Evolutionary conservation across 2,888 invertebrate genomes (phyloP).

Genomic region (Agapetus fuscipes): DNA sequence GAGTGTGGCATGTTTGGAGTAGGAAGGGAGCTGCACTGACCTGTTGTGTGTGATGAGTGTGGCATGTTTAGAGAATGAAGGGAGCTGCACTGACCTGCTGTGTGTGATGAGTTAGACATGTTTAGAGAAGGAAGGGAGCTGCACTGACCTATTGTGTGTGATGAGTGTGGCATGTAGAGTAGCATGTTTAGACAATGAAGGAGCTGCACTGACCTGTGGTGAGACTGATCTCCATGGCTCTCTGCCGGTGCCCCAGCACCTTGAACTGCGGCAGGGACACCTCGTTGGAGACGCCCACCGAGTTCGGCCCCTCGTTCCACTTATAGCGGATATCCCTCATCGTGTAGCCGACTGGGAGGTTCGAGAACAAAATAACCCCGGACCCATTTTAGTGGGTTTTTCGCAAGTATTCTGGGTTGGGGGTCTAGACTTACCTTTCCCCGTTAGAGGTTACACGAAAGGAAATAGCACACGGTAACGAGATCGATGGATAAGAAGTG

Average conservation of each 20-base stretch:
- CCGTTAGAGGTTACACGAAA: background rate
- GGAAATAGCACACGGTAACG: background rate
- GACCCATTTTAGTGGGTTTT: conserved; percentile 49
- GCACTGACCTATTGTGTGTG: too few species aligned
- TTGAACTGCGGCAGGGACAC: conserved; percentile 97
- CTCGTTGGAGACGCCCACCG: conserved; percentile 92
- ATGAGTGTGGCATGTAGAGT: too few species aligned
- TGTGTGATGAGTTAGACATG: too few species aligned
- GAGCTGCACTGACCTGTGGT: conserved; percentile 73
- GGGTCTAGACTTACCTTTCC: conserved; percentile 24
- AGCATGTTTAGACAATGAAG: too few species aligned
- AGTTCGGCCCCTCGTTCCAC: conserved; percentile 92
- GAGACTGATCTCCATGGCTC: conserved; percentile 92
- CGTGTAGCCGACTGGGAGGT: conserved; percentile 85
- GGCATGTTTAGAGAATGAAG: too few species aligned
- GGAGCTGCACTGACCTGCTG: too few species aligned
- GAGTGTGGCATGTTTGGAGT: too few species aligned
- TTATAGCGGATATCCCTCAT: conserved; percentile 96
- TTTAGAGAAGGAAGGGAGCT: too few species aligned
- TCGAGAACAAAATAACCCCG: conserved; percentile 31
- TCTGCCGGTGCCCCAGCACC: conserved; percentile 93
- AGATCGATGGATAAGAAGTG: background rate
- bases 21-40: too few species aligned
- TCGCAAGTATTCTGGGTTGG: conserved; percentile 21
- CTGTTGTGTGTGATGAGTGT: too few species aligned